Conservation (phyloP, 2,113 vertebrate genomes). For the Indicator indicator region DNA sequence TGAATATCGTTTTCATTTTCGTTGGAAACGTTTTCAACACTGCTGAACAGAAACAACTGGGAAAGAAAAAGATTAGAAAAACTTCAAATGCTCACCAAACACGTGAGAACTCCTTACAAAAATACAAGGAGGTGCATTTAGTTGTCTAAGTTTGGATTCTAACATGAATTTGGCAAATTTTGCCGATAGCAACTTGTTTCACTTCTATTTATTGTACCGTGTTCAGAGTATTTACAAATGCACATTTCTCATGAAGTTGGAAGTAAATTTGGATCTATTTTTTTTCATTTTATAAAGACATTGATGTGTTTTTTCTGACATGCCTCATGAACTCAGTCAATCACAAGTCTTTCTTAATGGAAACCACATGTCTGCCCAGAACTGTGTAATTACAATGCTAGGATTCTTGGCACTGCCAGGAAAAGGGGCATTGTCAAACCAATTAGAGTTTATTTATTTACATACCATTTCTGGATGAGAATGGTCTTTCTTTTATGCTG, state of each 20-base stretch:
- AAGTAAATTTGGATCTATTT: constrained; percentile 77
- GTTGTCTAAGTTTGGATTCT: background rate
- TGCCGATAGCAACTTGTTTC: constrained; percentile 16
- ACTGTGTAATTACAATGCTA: constrained; percentile 86
- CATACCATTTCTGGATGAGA: constrained; percentile 83
- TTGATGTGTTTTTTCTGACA: constrained; percentile 84
- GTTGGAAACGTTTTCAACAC: constrained; percentile 70
- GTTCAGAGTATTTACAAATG: constrained; percentile 64
- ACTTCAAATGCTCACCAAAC: constrained; percentile 50
- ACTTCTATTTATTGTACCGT: background rate
- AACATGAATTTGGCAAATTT: constrained; percentile 24
- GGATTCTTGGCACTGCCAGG: constrained; percentile 84
- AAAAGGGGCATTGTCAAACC: constrained; percentile 84
- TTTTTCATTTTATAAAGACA: constrained; percentile 76
- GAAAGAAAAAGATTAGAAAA: background rate
- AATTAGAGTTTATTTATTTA: constrained; percentile 89
- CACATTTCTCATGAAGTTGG: constrained; percentile 73
- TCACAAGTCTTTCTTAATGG: constrained; percentile 84
- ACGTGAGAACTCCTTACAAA: constrained; percentile 31
- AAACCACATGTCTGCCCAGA: constrained; percentile 88
- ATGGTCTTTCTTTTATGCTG: constrained; percentile 82
- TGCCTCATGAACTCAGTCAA: constrained; percentile 85
- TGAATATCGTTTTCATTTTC: constrained; percentile 67
- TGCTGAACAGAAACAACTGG: constrained; percentile 29
- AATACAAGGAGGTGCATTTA: constrained; percentile 26